Evolutionary conservation across 1,140 invertebrate genomes (phyloP).

Genomic region (Procambarus clarkii): DNA sequence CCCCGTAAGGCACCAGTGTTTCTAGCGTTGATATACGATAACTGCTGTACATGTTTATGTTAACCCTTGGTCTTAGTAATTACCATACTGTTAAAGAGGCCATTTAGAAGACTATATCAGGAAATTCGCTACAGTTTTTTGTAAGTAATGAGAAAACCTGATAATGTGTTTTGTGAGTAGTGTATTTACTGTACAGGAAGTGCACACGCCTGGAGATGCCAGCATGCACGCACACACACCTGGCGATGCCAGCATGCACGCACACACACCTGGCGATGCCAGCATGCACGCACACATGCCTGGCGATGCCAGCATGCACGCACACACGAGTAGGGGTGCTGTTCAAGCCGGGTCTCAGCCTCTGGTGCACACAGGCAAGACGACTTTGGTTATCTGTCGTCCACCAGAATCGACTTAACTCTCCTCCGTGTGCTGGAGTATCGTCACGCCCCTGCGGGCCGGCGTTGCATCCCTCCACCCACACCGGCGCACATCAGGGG

Average conservation of each 20-base stretch:
- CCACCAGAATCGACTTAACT: not conserved
- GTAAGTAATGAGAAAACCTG: not conserved
- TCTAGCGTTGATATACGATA: too few species aligned
- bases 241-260: too few species aligned
- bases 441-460: not conserved
- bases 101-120: too few species aligned
- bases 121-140: too few species aligned
- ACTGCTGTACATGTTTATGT: too few species aligned
- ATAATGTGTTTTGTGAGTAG: not conserved
- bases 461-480: too few species aligned
- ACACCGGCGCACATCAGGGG: not conserved
- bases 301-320: too few species aligned
- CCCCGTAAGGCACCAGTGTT: not conserved
- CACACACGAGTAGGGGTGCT: not conserved
- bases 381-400: not conserved
- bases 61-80: too few species aligned
- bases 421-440: not conserved
- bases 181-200: not conserved
- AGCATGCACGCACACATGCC: not conserved
- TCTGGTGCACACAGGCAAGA: not conserved
- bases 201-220: not conserved
- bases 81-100: too few species aligned
- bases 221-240: not conserved
- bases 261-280: not conserved
- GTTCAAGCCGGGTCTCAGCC: not conserved